These are phyloP conservation scores for Drosophila kepulauana DNA, from an alignment of 1,140 invertebrate species.

Conservation along the genomic window DNA sequence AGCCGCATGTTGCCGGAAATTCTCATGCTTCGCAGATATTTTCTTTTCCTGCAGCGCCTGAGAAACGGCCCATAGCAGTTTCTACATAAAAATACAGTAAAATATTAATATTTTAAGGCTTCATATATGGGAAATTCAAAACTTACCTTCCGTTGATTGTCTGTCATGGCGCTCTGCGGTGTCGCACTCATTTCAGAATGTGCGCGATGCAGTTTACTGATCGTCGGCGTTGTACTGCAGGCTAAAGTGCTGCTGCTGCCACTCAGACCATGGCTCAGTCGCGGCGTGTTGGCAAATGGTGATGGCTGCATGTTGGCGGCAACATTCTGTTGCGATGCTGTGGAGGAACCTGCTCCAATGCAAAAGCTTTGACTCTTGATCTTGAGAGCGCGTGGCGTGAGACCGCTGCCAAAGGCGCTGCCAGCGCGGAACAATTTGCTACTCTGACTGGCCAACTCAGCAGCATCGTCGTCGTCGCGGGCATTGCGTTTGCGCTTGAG, in stretches of 20 bases:
- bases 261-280: constrained; percentile 47
- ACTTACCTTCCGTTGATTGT: constrained; percentile 77
- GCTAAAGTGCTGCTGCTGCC: constrained; percentile 56
- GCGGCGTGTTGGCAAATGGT: constrained; percentile 13
- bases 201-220: constrained; percentile 63
- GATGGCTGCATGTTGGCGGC: constrained; percentile 7
- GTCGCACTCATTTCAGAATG: constrained; percentile 73
- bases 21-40: constrained; percentile 86
- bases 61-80: constrained; percentile 89
- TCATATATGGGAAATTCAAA: not conserved
- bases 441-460: constrained; percentile 71
- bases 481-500: constrained; percentile 74
- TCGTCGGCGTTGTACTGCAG: constrained; percentile 31
- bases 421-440: constrained; percentile 69
- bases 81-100: constrained; percentile 84
- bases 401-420: constrained; percentile 50
- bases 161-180: constrained; percentile 68
- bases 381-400: constrained; percentile 79
- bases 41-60: constrained; percentile 87
- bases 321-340: constrained; percentile 30
- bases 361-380: constrained; percentile 84
- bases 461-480: constrained; percentile 68
- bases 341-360: constrained; percentile 83
- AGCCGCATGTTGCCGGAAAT: constrained; percentile 87
- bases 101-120: not conserved